A percentile compares a stretch with the other conserved stretches of the same genome.
Conservation (phyloP, 1,140 invertebrate genomes). For the Heliconius eleuchia region DNA sequence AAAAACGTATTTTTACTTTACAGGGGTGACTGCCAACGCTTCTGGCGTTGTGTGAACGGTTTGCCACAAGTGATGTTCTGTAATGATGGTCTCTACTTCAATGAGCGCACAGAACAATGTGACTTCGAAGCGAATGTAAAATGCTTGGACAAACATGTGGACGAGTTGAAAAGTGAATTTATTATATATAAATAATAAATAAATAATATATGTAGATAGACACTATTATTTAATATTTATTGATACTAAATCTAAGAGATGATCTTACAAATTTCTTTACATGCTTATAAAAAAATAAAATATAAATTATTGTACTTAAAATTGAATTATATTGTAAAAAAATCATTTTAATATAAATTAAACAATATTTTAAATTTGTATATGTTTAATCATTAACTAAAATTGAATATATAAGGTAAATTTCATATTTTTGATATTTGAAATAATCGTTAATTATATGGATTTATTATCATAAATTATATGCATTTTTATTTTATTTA, state of each 20-base stretch:
- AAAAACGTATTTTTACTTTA: constrained; percentile 14
- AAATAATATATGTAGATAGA: constrained; percentile 36
- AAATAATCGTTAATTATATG: too few species aligned
- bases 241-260: not conserved
- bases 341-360: too few species aligned
- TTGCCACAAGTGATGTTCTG: constrained; percentile 53
- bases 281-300: not conserved
- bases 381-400: not conserved
- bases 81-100: constrained; percentile 66
- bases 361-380: not conserved
- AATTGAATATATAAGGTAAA: too few species aligned
- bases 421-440: too few species aligned
- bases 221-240: constrained; percentile 3
- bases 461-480: too few species aligned
- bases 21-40: constrained; percentile 70
- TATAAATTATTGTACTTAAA: not conserved
- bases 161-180: constrained; percentile 64
- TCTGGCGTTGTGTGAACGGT: constrained; percentile 61
- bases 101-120: constrained; percentile 59
- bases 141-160: constrained; percentile 46
- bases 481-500: too few species aligned
- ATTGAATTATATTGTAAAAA: too few species aligned
- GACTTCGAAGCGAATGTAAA: constrained; percentile 68
- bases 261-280: not conserved
- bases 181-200: constrained; percentile 60